These are phyloP conservation scores for Drosophila hamatofila DNA, from an alignment of 2,888 invertebrate species.

Conservation along the genomic window DNA sequence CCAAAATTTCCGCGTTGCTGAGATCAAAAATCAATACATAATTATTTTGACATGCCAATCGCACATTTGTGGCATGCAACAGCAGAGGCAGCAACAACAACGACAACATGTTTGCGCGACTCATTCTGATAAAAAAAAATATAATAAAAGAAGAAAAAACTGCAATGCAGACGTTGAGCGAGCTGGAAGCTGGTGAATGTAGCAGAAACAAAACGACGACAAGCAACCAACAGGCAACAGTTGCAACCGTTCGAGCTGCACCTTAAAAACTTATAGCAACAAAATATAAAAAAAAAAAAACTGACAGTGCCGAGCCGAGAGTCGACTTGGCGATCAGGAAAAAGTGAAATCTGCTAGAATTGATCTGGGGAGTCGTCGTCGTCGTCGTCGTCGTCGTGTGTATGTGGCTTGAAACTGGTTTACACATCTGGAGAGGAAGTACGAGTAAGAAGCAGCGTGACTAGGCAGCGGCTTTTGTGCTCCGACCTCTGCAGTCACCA, in stretches of 20 bases:
- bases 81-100: constrained; percentile 31
- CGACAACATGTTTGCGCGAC: constrained; percentile 75
- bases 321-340: constrained; percentile 50
- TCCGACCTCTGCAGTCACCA: constrained; percentile 50
- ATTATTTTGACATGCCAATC: constrained; percentile 82
- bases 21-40: constrained; percentile 82
- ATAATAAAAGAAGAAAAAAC: constrained; percentile 49
- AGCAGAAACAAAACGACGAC: constrained; percentile 77
- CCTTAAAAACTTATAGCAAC: constrained; percentile 52
- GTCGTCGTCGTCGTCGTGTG: constrained; percentile 62
- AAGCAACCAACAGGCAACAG: constrained; percentile 74
- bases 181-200: constrained; percentile 57
- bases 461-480: constrained; percentile 39
- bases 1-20: constrained; percentile 50
- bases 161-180: constrained; percentile 53
- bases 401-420: constrained; percentile 64
- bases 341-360: constrained; percentile 81
- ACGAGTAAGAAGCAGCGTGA: constrained; percentile 40
- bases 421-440: constrained; percentile 63
- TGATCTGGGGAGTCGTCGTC: constrained; percentile 76
- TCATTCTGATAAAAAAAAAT: constrained; percentile 75
- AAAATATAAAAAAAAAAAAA: constrained; percentile 16
- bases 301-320: constrained; percentile 62
- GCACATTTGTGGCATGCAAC: constrained; percentile 81
- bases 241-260: constrained; percentile 79